Evolutionary conservation across 2,797 vertebrate species (phyloP).

Genomic region (Poeciliopsis gracilis): DNA sequence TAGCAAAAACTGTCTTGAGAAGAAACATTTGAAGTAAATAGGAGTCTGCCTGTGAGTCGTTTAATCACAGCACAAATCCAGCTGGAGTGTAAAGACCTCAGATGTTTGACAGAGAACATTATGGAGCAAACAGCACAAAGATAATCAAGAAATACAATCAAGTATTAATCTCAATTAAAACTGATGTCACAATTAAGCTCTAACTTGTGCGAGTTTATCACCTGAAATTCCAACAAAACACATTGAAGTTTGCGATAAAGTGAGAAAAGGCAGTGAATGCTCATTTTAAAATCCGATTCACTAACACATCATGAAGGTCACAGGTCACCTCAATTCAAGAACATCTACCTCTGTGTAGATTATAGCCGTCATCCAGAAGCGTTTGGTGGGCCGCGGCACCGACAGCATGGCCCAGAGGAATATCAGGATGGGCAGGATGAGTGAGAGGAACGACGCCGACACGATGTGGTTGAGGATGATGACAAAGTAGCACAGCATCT

Average conservation of each 20-base stretch:
- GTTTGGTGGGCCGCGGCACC: constrained; percentile 80
- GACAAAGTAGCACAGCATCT: constrained; percentile 82
- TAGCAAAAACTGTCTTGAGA: background rate
- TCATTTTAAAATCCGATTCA: background rate
- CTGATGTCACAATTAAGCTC: background rate
- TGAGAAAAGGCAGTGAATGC: background rate
- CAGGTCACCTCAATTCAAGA: background rate
- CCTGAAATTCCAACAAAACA: background rate
- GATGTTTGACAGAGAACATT: background rate
- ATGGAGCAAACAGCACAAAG: background rate
- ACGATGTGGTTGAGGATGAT: constrained; percentile 82
- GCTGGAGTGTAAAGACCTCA: background rate
- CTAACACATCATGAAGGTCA: background rate
- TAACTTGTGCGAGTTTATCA: background rate
- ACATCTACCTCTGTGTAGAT: constrained; percentile 83
- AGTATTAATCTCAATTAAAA: background rate
- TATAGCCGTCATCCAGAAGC: constrained; percentile 84
- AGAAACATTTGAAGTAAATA: background rate
- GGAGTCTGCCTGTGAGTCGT: background rate
- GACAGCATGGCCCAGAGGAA: constrained; percentile 84
- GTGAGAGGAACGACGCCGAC: constrained; percentile 77
- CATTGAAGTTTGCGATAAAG: background rate
- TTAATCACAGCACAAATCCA: background rate
- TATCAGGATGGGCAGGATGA: constrained; percentile 80
- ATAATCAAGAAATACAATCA: background rate